A percentile compares a stretch with the other conserved stretches of the same genome.
phyloP scores from a whole-genome alignment of 2,113 vertebrate genomes.

The Hydropotes inermis region DNA sequence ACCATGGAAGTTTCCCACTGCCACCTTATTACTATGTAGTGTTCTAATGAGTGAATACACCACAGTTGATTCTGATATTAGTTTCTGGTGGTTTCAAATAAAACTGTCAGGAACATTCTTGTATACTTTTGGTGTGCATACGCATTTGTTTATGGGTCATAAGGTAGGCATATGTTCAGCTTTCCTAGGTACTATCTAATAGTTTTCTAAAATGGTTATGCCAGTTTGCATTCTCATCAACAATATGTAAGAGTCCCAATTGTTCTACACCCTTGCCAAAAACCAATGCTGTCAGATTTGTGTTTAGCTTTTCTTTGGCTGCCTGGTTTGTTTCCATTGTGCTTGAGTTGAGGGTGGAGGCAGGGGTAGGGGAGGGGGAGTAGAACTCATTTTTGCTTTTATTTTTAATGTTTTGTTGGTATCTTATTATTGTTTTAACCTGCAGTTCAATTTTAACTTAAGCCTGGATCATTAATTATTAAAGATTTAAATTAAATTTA shows the following conservation, averaged over 20 bases:
- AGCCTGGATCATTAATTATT: background rate
- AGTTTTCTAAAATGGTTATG: background rate
- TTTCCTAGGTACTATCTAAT: background rate
- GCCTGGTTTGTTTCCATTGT: background rate
- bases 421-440: background rate
- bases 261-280: background rate
- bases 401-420: background rate
- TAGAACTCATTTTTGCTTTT: background rate
- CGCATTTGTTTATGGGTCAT: background rate
- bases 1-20: background rate
- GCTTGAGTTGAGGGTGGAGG: background rate
- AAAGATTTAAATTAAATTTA: background rate
- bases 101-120: background rate
- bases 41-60: background rate
- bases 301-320: background rate
- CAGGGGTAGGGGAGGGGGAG: accelerated
- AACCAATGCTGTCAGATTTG: background rate
- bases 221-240: background rate
- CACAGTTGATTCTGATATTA: background rate
- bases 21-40: background rate
- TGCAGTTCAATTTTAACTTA: conserved; percentile 10
- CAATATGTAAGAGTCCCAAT: background rate
- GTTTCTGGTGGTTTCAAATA: background rate
- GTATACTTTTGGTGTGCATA: background rate
- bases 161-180: background rate